These are phyloP conservation scores for Drosophila kokeensis DNA, from an alignment of 2,888 invertebrate species.

Conservation along the genomic window DNA sequence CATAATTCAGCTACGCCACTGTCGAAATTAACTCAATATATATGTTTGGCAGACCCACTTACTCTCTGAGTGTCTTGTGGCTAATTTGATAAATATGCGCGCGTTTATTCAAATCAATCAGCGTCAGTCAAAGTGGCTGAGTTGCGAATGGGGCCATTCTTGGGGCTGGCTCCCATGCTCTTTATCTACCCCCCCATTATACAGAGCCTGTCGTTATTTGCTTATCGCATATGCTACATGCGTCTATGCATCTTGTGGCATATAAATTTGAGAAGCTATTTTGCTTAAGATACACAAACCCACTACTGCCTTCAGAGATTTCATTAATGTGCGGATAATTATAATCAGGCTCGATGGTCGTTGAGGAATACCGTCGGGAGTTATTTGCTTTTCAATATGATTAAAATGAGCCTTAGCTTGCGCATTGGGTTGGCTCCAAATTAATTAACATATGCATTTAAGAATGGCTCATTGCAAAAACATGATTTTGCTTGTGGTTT, in stretches of 20 bases:
- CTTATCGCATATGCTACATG: constrained; percentile 51
- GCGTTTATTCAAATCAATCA: constrained; percentile 82
- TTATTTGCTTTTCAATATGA: constrained; percentile 11
- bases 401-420: constrained; percentile 7
- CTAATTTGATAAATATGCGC: constrained; percentile 81
- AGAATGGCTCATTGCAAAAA: background rate
- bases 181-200: constrained; percentile 4
- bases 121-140: constrained; percentile 59
- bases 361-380: constrained; percentile 27
- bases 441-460: constrained; percentile 3
- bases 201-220: constrained; percentile 5
- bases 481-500: background rate
- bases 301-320: constrained; percentile 53
- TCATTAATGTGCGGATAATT: constrained; percentile 78
- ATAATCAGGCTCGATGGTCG: constrained; percentile 60
- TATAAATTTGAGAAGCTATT: constrained; percentile 61
- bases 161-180: constrained; percentile 4
- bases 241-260: constrained; percentile 58
- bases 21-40: constrained; percentile 17
- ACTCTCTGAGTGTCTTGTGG: constrained; percentile 57
- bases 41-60: constrained; percentile 24
- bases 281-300: constrained; percentile 28
- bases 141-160: constrained; percentile 4
- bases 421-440: constrained; percentile 25
- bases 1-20: constrained; percentile 22